Percentiles rank a stretch among this genome's conserved stretches.
Conservation (phyloP, 2,888 invertebrate species). For the Drosophila stalkeri region DNA sequence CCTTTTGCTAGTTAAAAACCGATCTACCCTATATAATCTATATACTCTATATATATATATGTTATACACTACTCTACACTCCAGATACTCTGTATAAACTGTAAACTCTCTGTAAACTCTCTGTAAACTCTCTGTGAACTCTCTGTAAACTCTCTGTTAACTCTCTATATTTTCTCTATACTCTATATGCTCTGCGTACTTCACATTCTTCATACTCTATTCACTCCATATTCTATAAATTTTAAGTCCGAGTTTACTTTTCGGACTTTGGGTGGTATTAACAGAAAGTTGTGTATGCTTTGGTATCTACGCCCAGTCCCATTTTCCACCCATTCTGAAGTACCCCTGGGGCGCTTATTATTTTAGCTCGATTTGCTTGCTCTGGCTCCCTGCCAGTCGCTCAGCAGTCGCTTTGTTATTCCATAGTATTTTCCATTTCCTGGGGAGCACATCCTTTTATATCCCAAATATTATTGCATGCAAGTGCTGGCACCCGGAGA, state of each 20-base stretch:
- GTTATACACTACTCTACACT: background rate
- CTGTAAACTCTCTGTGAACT: background rate
- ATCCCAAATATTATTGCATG: constrained; percentile 46
- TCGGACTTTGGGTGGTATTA: background rate
- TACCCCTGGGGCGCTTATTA: constrained; percentile 31
- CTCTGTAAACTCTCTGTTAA: background rate
- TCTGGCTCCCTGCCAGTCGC: background rate
- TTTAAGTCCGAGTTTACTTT: constrained; percentile 1
- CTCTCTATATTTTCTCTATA: background rate
- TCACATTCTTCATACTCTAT: background rate
- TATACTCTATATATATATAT: background rate
- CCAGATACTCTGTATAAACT: background rate
- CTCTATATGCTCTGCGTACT: background rate
- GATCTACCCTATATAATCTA: background rate
- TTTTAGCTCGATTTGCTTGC: constrained; percentile 13
- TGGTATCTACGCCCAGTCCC: background rate
- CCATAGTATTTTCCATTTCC: constrained; percentile 23
- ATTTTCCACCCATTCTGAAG: constrained; percentile 12
- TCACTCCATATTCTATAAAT: background rate
- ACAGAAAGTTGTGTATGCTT: background rate
- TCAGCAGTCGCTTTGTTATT: constrained; percentile 18
- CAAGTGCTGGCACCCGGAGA: constrained; percentile 30
- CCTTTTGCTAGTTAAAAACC: background rate
- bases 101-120: background rate
- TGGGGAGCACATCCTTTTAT: constrained; percentile 26